Evolutionary conservation across 2,797 vertebrate genomes (phyloP), one percentile per base, ranked within the genome.

Genomic region (Malacoctenus gilli): DNA sequence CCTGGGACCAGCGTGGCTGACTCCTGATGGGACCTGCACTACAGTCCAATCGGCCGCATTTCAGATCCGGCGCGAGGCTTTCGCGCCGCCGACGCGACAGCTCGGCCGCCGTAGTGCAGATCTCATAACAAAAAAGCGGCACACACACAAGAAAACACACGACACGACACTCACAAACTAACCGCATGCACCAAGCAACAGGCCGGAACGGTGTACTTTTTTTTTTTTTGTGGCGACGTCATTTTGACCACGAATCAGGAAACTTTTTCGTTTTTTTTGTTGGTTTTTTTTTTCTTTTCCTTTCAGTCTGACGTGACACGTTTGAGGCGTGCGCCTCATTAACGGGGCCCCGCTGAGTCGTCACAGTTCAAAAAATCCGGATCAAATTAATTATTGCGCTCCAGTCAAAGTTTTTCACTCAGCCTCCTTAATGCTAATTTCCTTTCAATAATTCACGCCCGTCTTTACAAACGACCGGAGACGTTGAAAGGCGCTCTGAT

Each of bases 1-100:
- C 44, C 14, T 9, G 12, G 55, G 48, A 65, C 36, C 62, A 59
- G 62, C 59, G 74, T 75, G 75, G 77, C 77, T 77, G 68, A 82
- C 57, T 52, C 21, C 40, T 10, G 32, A 73, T 85, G 76, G 48
- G 71, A 79, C 79, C 78, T 87, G 84, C 87, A 87, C 85, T 79
- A 77, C 85, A 67, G 2, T 53, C 12, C 21, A 32, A 43, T 77
- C 35, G 60, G 21, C 4, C n/a, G n/a, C n/a, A 16, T 25, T 75
- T 57, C 16, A 3, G 15, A 56, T 32, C 4, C 6, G 15, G 32
- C 5, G 11, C 30, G 6, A 47, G 32, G 23, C 15, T 19, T 59
- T 5, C 44, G 2, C 42, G 44, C 72, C 52, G 22, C 38, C 40
- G 64, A 32, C 30, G 15, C 25, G 22, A 28, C 25, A 6, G 25